Conservation (phyloP, 2,113 vertebrate genomes). For the Chauna torquata region DNA sequence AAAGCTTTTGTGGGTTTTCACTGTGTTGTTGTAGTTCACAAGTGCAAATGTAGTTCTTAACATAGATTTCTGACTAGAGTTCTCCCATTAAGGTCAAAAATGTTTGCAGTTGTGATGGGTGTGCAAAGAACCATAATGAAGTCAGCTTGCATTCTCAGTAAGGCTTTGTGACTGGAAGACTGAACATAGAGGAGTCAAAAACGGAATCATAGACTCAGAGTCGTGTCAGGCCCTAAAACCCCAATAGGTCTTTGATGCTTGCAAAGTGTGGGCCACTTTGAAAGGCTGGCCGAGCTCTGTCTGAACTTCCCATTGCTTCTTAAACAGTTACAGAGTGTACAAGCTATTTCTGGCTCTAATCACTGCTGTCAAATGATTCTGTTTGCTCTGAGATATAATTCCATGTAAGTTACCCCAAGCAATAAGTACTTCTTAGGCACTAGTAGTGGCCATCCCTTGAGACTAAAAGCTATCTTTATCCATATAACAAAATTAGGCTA, state of each 20-base stretch:
- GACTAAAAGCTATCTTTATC: not conserved
- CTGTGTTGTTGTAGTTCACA: not conserved
- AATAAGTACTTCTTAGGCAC: not conserved
- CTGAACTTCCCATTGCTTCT: not conserved
- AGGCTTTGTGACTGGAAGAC: not conserved
- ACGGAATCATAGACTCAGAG: not conserved
- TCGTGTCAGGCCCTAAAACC: not conserved
- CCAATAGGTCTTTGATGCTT: not conserved
- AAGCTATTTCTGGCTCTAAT: not conserved
- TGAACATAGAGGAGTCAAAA: not conserved
- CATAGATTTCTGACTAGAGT: not conserved
- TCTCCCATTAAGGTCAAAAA: not conserved
- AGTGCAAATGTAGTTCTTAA: not conserved
- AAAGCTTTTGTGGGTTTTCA: not conserved
- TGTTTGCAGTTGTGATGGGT: not conserved
- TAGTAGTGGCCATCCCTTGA: not conserved
- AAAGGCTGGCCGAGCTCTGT: not conserved
- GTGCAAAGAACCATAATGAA: not conserved
- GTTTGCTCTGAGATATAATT: not conserved
- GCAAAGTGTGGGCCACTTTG: not conserved
- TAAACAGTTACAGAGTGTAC: rapidly evolving
- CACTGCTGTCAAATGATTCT: not conserved
- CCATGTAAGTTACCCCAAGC: not conserved
- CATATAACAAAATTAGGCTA: not conserved
- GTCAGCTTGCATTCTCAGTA: not conserved